phyloP scores from a whole-genome alignment of 2,797 vertebrate species.

The Gallirallus australis region DNA sequence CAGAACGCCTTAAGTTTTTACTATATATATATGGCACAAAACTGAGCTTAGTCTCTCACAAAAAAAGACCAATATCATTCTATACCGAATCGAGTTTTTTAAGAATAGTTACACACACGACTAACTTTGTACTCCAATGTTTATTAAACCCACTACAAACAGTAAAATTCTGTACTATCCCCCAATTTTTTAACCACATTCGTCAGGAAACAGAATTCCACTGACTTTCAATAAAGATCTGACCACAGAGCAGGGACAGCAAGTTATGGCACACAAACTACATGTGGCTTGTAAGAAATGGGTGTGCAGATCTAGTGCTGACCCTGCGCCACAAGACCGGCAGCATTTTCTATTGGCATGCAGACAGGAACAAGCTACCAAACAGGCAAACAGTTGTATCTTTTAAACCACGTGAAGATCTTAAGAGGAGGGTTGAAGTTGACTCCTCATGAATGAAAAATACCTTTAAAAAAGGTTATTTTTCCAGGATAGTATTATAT shows the following conservation, averaged over 20 bases:
- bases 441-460: neutral
- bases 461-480: neutral
- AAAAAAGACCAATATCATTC: neutral
- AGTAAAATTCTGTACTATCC: neutral
- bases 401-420: neutral
- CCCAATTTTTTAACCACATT: neutral
- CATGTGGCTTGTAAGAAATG: neutral
- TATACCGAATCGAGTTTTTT: neutral
- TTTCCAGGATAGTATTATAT: neutral
- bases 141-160: neutral
- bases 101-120: neutral
- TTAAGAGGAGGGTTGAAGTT: neutral
- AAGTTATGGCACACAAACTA: neutral
- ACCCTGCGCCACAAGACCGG: neutral
- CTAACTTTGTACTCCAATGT: rapidly evolving
- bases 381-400: neutral
- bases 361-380: neutral
- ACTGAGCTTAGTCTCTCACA: neutral
- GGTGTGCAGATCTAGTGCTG: neutral
- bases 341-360: neutral
- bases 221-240: neutral
- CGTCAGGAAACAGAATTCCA: neutral
- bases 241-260: neutral
- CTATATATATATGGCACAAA: neutral
- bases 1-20: neutral